Base-by-base conservation (phyloP, 2,888 invertebrate species). In the Ennomos quercinarius region DNA sequence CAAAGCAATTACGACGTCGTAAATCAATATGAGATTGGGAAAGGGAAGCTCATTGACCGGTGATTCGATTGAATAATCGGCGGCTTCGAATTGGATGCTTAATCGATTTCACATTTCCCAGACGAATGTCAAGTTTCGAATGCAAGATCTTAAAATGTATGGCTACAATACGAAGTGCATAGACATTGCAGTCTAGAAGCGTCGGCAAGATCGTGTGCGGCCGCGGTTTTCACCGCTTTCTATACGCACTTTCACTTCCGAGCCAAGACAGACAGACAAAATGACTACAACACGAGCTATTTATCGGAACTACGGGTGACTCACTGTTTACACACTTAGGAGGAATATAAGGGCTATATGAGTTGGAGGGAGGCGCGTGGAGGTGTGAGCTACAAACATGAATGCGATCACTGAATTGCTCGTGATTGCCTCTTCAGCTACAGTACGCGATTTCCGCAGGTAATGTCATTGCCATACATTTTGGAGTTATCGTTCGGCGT, bases 241-340 rank as follows among this genome's bases (percentile, higher is more conserved):
- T 84, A 81, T 73, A 74, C 60, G 40, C 68, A 84, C 86, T 86
- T 85, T 86, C 86, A 85, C 86, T 85, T 84, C 83, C 80, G 77
- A 80, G 73, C 55, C 66, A 66, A 63, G 69, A 69, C 74, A 73
- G 72, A 72, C 80, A 78, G 79, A 81, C 84, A 77, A 80, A 81
- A 82, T 78, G 71, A 77, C 74, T 74, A 72, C 68, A 70, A 69
- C 74, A 67, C 68, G 64, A 67, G 67, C 76, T 74, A 71, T 76
- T 65, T 79, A 81, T 77, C 70, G 77, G 74, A 78, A 77, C 68
- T 67, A 10, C 39, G 27, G 35, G 68, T 81, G 81, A 82, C 74
- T 80, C 78, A 79, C 67, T 76, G 69, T 77, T 77, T 76, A 77
- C 74, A 70, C 72, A 70, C 64, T 44, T 51, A 51, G 50, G 11